Evolutionary conservation across 2,888 invertebrate species (phyloP), one percentile per base, ranked within the genome.

Genomic region (Dasysyrphus tricinctus): DNA sequence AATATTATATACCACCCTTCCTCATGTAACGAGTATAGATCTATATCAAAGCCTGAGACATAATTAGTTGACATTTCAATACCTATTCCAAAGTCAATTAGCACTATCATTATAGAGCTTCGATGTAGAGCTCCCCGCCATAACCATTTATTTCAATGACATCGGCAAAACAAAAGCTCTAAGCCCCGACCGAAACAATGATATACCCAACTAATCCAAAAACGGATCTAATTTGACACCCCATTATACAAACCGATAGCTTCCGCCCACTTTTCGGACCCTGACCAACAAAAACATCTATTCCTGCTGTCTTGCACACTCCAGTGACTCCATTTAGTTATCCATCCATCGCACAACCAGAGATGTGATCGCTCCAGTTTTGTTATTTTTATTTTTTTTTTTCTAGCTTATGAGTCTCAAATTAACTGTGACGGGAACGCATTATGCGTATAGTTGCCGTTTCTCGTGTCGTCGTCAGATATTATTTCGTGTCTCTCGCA

Each of bases 171-270:
- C 32, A 5, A 14, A 19, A 56, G 59, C 34, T 56, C 78, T 54
- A 16, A 37, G 56, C 37, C 70, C 79, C 57, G 29, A 81, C 74
- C 81, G 70, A 74, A 78, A 73, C 51, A 76, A 49, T 47, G 34
- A 82, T 75, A 79, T 75, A 54, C 74, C 70, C 5, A 82, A 65
- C 72, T 75, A 67, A 79, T 82, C 77, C 75, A 19, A 72, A 81
- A 75, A 81, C 70, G 75, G 78, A 82, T 82, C 72, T 86, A 86
- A 86, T 86, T 86, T 86, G 79, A 78, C 86, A 79, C 75, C 78
- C 78, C 65, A 82, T 82, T 79, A 75, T 77, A 69, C 75, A 75
- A 69, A 19, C 59, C 63, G 39, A 83, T 75, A 80, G 29, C 61
- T 67, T 37, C 24, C 39, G 1, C 14, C 47, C 65, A 29, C 39